A percentile compares a stretch with the other conserved stretches of the same genome.
Conservation (phyloP, 1,140 invertebrate genomes). For the Spodoptera frugiperda region DNA sequence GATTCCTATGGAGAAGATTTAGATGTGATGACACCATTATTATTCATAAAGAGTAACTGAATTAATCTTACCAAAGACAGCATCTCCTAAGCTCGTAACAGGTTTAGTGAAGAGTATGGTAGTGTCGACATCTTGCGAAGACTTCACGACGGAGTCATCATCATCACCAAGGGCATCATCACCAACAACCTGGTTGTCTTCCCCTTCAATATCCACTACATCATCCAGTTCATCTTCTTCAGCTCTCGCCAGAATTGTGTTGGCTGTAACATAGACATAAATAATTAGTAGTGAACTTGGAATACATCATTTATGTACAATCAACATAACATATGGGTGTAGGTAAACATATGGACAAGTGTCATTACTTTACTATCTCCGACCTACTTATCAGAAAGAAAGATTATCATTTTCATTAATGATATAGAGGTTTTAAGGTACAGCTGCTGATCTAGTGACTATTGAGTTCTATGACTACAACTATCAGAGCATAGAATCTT, state of each 20-base stretch:
- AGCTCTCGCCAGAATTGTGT: constrained; percentile 88
- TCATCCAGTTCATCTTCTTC: constrained; percentile 93
- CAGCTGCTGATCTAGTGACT: too few relatives aligned
- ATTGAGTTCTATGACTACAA: too few relatives aligned
- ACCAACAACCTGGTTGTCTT: constrained; percentile 89
- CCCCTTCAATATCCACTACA: constrained; percentile 91
- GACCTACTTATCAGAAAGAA: too few relatives aligned
- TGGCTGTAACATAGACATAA: constrained; percentile 75
- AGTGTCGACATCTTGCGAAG: constrained; percentile 97
- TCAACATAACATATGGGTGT: not conserved
- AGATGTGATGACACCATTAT: too few relatives aligned
- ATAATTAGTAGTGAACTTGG: not conserved
- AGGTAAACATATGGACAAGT: too few relatives aligned
- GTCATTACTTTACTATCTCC: too few relatives aligned
- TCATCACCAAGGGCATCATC: constrained; percentile 88
- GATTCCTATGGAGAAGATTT: too few relatives aligned
- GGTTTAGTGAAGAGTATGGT: constrained; percentile 97
- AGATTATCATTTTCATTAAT: not conserved
- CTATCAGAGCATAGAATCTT: too few relatives aligned
- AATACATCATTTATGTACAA: too few relatives aligned
- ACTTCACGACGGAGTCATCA: constrained; percentile 90
- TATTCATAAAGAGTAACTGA: constrained; percentile 32
- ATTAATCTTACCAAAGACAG: constrained; percentile 86
- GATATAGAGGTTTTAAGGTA: too few relatives aligned
- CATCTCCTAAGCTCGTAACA: constrained; percentile 85